Evolutionary conservation across 2,888 invertebrate species (phyloP), one percentile per base, ranked within the genome.

Genomic region (Brachyopa scutellaris): DNA sequence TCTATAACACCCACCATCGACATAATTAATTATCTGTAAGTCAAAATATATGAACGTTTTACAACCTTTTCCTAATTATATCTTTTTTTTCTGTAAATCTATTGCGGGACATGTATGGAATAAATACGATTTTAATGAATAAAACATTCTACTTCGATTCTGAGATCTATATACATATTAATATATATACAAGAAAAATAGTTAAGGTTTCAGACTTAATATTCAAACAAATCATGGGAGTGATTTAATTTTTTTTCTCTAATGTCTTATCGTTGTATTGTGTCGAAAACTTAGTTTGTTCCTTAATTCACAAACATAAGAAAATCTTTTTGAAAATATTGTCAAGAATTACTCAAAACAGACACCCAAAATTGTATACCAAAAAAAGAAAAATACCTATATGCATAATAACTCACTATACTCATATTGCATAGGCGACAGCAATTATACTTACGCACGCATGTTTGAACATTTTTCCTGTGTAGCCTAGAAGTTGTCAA

Each of bases 391-490:
- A 31, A 49, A 26, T n/a, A n/a, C n/a, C n/a, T 7, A 38, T 15
- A 21, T 1, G n/a, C n/a, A n/a, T n/a, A n/a, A 23, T n/a, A 23
- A 62, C 7, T 31, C 66, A 66, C 33, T 42, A 31, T 15, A 51
- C 11, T 61, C 69, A 62, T 78, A 40, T 21, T 55, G 70, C 82
- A 77, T 73, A 82, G 66, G 70, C 72, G 82, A 77, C 66, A 76
- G 80, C 76, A 76, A 67, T 51, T 55, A 29, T 57, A 67, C 53
- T 76, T 76, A 36, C 45, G 82, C 82, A 82, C 82, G 82, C 82
- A 82, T 82, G 76, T 74, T 80, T 67, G 62, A 80, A 55, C 42
- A 62, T 57, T 76, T 55, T 80, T 76, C 59, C 47, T 73, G 33
- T 70, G 69, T 69, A 69, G 69, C 19, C 55, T 73, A 67, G 59